A percentile compares a stretch with the other conserved stretches of the same genome.
phyloP scores from a whole-genome alignment of 2,888 invertebrate species.

The Polydesmus complanatus region DNA sequence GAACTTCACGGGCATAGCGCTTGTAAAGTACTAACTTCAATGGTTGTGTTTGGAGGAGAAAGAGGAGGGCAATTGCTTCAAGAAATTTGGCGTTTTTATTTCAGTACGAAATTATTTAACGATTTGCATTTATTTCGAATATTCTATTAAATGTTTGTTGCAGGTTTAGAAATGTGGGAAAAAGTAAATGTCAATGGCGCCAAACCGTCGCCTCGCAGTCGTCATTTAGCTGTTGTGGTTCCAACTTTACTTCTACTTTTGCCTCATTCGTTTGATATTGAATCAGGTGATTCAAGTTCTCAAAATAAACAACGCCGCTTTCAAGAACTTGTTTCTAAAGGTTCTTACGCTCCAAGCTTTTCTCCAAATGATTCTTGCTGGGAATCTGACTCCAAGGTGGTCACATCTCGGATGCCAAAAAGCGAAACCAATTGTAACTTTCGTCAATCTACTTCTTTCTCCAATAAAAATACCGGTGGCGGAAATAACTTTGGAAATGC shows the following conservation, averaged over 20 bases:
- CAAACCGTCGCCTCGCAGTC: slow-evolving; percentile 23
- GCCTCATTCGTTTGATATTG: neutral
- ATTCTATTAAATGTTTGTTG: neutral
- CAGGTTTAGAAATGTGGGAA: slow-evolving; percentile 63
- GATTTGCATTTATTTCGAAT: neutral
- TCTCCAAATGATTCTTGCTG: slow-evolving; percentile 1
- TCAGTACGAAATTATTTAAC: slow-evolving; percentile 42
- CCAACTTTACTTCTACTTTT: slow-evolving; percentile 17
- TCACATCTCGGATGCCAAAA: slow-evolving; percentile 1
- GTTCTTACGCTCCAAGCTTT: slow-evolving; percentile 1
- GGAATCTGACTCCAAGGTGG: slow-evolving; percentile 1
- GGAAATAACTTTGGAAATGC: no score
- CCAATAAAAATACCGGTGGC: neutral
- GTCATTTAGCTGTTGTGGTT: slow-evolving; percentile 23
- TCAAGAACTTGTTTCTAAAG: neutral
- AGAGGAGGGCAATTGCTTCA: slow-evolving; percentile 52
- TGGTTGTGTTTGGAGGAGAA: slow-evolving; percentile 70
- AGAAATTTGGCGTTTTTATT: slow-evolving; percentile 71
- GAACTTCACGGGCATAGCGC: slow-evolving; percentile 63
- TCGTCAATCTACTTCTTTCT: neutral
- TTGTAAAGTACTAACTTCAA: slow-evolving; percentile 57
- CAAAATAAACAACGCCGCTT: slow-evolving; percentile 3
- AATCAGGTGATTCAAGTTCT: neutral
- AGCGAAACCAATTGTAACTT: slow-evolving; percentile 13
- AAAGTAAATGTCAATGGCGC: slow-evolving; percentile 36